Conservation (phyloP, 2,113 vertebrate genomes). For the mouse (Mus musculus) region DNA sequence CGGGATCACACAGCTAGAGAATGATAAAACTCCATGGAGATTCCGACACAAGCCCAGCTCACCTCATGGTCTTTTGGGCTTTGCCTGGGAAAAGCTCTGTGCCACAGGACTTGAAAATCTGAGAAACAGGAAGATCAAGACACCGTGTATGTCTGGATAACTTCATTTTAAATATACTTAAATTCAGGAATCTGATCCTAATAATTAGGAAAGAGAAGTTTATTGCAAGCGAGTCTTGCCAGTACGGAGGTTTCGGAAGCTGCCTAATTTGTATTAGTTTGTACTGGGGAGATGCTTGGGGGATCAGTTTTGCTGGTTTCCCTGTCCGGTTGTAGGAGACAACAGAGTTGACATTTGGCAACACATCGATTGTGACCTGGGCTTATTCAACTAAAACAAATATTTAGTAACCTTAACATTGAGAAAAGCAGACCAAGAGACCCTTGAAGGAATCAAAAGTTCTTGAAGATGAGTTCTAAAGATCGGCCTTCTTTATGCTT, state of each 20-base stretch:
- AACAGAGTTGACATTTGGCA: background rate
- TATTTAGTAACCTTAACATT: background rate
- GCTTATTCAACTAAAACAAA: slow-evolving; percentile 22
- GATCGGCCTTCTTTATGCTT: background rate
- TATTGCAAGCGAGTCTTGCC: background rate
- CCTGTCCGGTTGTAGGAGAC: background rate
- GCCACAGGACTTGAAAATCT: background rate
- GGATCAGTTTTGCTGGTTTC: background rate
- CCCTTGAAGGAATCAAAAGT: background rate
- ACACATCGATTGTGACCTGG: background rate
- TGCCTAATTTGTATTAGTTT: background rate
- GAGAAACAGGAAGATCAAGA: background rate
- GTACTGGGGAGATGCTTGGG: background rate
- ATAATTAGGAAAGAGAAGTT: background rate
- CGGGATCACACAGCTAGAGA: background rate
- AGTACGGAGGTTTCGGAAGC: background rate
- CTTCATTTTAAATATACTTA: background rate
- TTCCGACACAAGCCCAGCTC: background rate
- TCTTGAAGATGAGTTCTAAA: slow-evolving; percentile 34
- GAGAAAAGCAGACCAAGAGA: background rate
- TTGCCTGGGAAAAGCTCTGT: background rate
- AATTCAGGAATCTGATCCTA: slow-evolving; percentile 28
- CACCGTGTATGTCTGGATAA: background rate
- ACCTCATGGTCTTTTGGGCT: background rate
- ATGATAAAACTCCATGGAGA: background rate